These are phyloP conservation scores for Guaruba guarouba DNA, from an alignment of 2,113 vertebrate species.

Conservation along the genomic window DNA sequence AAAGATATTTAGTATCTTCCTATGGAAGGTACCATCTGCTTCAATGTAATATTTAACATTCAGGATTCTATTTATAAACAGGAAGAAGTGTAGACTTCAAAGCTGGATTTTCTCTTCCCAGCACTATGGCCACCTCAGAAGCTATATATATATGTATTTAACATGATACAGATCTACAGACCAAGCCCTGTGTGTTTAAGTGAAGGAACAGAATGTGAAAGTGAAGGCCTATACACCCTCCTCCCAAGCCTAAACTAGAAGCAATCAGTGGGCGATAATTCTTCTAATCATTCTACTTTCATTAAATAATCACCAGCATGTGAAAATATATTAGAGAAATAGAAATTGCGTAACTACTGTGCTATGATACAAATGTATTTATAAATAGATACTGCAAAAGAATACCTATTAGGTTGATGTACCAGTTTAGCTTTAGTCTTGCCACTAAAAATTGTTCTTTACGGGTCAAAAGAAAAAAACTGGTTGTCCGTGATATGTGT, in stretches of 20 bases:
- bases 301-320: slow-evolving; percentile 57
- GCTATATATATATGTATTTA: slow-evolving; percentile 73
- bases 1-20: neutral
- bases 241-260: slow-evolving; percentile 69
- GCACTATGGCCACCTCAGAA: slow-evolving; percentile 83
- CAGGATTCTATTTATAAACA: slow-evolving; percentile 78
- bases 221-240: slow-evolving; percentile 29
- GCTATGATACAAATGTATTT: neutral
- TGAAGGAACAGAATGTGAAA: slow-evolving; percentile 34
- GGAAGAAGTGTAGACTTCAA: slow-evolving; percentile 75
- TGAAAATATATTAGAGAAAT: neutral
- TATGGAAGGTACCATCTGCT: slow-evolving; percentile 29
- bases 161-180: slow-evolving; percentile 49
- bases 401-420: neutral
- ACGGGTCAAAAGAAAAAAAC: neutral
- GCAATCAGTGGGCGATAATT: slow-evolving; percentile 67
- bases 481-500: neutral
- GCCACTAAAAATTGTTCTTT: neutral
- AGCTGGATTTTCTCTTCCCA: slow-evolving; percentile 73
- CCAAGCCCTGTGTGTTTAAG: slow-evolving; percentile 56
- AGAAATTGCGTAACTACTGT: neutral
- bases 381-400: neutral
- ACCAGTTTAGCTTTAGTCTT: neutral
- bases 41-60: slow-evolving; percentile 66
- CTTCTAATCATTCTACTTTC: slow-evolving; percentile 61